A percentile compares a stretch with the other conserved stretches of the same genome.
phyloP scores from a whole-genome alignment of 2,797 vertebrate genomes.

The Clamator glandarius region DNA sequence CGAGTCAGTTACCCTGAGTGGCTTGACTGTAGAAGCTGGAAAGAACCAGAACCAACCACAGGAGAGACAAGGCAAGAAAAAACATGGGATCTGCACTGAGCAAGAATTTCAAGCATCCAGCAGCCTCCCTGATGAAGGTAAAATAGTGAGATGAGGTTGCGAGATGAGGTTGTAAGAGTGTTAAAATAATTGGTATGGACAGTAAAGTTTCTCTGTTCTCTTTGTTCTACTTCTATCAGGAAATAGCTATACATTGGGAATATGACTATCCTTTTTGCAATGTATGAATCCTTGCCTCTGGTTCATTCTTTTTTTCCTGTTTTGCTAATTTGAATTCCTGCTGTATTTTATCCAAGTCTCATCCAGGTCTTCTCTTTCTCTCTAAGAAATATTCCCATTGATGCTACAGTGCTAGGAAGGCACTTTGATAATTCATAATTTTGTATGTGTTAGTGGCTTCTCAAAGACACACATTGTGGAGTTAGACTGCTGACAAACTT shows the following conservation, averaged over 20 bases:
- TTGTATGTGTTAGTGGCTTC: not conserved
- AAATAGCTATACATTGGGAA: not conserved
- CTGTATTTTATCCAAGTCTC: not conserved
- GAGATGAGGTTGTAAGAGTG: not conserved
- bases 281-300: not conserved
- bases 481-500: not conserved
- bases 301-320: not conserved
- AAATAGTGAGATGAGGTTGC: not conserved
- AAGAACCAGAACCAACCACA: not conserved
- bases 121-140: not conserved
- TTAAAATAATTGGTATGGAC: not conserved
- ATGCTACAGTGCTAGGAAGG: not conserved
- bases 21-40: not conserved
- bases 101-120: not conserved
- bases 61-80: not conserved
- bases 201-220: not conserved
- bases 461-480: not conserved
- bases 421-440: not conserved
- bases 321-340: not conserved
- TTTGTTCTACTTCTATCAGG: not conserved
- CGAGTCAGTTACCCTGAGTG: accelerated
- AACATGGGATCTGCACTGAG: not conserved
- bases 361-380: not conserved
- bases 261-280: not conserved
- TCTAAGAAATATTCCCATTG: not conserved